These are phyloP conservation scores for Oenanthe melanoleuca DNA, from an alignment of 2,113 vertebrate species.

Conservation along the genomic window DNA sequence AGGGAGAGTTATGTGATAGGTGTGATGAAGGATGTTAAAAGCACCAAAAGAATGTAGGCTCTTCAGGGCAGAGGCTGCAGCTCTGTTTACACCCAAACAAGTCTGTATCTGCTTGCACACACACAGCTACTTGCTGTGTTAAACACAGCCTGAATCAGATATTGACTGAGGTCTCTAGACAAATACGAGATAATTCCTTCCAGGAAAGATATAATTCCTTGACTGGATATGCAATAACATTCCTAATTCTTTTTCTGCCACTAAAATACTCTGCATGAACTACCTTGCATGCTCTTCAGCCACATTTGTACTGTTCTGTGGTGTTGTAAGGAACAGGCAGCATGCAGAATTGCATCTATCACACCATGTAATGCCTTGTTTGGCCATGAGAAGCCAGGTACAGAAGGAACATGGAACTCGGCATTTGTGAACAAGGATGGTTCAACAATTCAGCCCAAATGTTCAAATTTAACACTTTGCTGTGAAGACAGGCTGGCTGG, in stretches of 20 bases:
- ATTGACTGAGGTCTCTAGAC: background rate
- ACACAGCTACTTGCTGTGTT: background rate
- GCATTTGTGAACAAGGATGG: background rate
- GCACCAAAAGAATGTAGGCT: background rate
- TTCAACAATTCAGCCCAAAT: background rate
- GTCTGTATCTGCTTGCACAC: background rate
- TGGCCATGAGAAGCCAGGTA: background rate
- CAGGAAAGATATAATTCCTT: background rate
- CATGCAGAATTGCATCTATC: background rate
- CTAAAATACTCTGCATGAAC: background rate
- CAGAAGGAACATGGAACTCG: background rate
- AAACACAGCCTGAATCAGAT: background rate
- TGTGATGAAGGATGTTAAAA: conserved; percentile 19
- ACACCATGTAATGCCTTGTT: background rate
- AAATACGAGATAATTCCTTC: background rate
- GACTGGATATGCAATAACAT: background rate
- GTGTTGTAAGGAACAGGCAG: background rate
- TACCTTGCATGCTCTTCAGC: background rate
- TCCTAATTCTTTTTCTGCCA: background rate
- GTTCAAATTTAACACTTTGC: background rate
- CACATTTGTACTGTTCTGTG: background rate
- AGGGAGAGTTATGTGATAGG: background rate
- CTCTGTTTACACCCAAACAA: background rate
- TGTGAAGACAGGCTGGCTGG: background rate
- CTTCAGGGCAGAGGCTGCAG: background rate